Conservation (phyloP, 2,113 vertebrate genomes). For the Forbesichthys agassizii region DNA sequence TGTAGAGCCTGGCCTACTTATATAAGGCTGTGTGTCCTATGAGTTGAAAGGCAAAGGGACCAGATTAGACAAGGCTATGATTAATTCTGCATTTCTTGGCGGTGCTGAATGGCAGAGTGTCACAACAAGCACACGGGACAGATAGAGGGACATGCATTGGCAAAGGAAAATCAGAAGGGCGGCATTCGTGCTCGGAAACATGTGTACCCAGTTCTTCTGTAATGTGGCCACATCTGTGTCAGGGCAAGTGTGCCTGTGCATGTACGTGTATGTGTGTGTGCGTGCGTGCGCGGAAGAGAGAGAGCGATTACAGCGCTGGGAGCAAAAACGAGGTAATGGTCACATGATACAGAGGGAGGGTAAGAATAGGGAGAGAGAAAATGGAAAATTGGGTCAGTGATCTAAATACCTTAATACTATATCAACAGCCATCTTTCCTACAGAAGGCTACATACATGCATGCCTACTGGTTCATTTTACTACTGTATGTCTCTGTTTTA, state of each 20-base stretch:
- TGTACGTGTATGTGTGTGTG: constrained; percentile 37
- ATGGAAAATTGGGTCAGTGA: constrained; percentile 77
- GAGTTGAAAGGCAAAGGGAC: constrained; percentile 23
- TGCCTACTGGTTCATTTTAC: constrained; percentile 1
- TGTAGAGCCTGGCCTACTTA: constrained; percentile 15
- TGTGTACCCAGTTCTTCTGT: constrained; percentile 41
- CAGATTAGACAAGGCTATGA: constrained; percentile 20
- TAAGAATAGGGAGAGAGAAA: constrained; percentile 45
- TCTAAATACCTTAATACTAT: constrained; percentile 73
- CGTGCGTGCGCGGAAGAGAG: constrained; percentile 25
- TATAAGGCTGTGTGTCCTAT: constrained; percentile 8
- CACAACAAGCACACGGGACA: not conserved
- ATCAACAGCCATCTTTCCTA: constrained; percentile 57
- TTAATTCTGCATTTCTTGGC: constrained; percentile 21
- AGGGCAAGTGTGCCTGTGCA: constrained; percentile 37
- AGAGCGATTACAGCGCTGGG: constrained; percentile 64
- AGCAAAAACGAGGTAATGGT: constrained; percentile 68
- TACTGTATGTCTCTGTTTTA: not conserved
- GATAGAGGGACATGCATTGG: not conserved
- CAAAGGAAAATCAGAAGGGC: not conserved
- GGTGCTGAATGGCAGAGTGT: not conserved
- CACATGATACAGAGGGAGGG: constrained; percentile 52
- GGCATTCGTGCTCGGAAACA: constrained; percentile 27
- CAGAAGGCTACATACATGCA: constrained; percentile 1
- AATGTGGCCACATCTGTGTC: constrained; percentile 52